Evolutionary conservation across 2,113 vertebrate species (phyloP).

Genomic region (Paracanthobrama guichenoti): DNA sequence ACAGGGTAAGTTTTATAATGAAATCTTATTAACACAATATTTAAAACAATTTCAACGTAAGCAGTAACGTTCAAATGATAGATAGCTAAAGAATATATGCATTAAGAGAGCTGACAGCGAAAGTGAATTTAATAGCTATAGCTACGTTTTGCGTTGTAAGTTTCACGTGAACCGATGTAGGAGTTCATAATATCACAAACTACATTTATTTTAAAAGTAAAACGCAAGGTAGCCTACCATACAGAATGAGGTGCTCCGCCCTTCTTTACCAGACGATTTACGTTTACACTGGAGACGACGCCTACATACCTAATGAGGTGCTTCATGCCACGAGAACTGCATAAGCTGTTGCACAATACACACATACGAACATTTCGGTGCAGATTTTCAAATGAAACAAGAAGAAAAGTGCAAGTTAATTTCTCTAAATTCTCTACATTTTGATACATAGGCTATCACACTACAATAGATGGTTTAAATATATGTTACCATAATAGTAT

Average conservation of each 20-base stretch:
- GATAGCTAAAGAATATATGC: neutral
- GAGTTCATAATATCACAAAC: neutral
- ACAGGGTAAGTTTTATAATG: constrained; percentile 25
- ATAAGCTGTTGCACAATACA: neutral
- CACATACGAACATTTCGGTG: neutral
- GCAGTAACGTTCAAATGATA: neutral
- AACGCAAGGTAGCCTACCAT: neutral
- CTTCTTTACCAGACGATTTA: neutral
- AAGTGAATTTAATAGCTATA: neutral
- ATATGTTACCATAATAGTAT: too few relatives aligned
- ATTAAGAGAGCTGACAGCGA: neutral
- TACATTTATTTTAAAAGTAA: neutral
- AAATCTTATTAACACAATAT: neutral
- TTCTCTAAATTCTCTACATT: neutral
- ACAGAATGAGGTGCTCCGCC: neutral
- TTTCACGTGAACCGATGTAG: neutral
- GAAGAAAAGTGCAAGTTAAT: neutral
- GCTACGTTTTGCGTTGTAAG: neutral
- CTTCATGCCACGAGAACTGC: neutral
- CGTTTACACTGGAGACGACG: neutral
- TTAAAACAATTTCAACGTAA: neutral
- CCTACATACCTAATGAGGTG: neutral
- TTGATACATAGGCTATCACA: neutral
- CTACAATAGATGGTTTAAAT: neutral
- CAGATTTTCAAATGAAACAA: neutral